phyloP scores from a whole-genome alignment of 2,797 vertebrate species.

The Hippopotamyrus pictus region DNA sequence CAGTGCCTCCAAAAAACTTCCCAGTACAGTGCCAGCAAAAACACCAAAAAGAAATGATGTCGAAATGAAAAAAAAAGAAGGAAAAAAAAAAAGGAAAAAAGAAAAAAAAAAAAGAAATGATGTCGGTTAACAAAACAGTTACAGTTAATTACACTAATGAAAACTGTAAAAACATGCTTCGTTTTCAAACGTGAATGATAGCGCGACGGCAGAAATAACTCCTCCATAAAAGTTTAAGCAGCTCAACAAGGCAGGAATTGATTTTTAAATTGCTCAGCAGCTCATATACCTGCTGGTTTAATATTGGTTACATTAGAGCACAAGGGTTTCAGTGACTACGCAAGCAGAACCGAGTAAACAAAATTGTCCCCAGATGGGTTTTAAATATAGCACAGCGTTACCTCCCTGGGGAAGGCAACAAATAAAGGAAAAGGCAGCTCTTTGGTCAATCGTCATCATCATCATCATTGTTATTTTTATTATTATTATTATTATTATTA shows the following conservation, averaged over 20 bases:
- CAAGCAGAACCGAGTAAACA: not conserved
- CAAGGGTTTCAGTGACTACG: not conserved
- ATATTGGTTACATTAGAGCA: not conserved
- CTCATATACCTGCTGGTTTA: not conserved
- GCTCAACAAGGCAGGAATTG: not conserved
- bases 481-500: not conserved
- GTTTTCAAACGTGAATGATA: not conserved
- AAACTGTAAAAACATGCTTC: not conserved
- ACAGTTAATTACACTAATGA: not conserved
- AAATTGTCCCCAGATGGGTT: not conserved
- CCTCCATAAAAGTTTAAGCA: constrained; percentile 3
- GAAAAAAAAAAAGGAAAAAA: too few species aligned
- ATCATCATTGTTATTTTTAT: not conserved
- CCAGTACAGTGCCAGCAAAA: not conserved
- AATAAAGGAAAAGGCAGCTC: not conserved
- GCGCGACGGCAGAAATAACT: not conserved
- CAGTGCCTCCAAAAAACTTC: not conserved
- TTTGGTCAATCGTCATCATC: not conserved
- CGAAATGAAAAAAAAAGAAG: too few species aligned
- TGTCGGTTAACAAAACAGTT: not conserved
- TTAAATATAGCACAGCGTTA: not conserved
- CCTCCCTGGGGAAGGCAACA: not conserved
- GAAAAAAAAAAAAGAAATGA: constrained; percentile 1
- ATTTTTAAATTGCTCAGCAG: not conserved
- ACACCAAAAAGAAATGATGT: not conserved